Base-by-base conservation (phyloP, 2,888 invertebrate species). In the Philopedon plagiatum region DNA sequence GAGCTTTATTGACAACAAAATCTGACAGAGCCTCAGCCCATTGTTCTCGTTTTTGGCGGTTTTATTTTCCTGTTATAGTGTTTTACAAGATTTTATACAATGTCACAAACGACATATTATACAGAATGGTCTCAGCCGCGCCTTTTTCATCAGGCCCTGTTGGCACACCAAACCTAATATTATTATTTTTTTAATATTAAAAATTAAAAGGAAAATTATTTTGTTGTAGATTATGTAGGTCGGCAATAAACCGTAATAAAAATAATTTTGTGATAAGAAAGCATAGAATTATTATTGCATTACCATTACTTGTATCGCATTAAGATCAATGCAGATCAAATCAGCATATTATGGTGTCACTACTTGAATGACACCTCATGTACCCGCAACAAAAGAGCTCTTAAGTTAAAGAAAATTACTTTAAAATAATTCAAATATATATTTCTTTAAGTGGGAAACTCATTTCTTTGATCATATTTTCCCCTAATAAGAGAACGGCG, bases 21-120 rank as follows among this genome's bases (percentile, higher is more conserved):
- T 73, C 73, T 69, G 73, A 73, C 73, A 65, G 65, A 61, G 21
- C 64, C 39, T 63, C 41, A 63, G 68, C 56, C 73, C 73, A 73
- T 73, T 73, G 73, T 73, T 73, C 68, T 61, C 73, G 34, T 66
- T 69, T 72, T 63, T 62, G 67, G 62, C 61, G 64, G 63, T 72
- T 68, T 68, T 65, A 71, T 73, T 73, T 66, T 73, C 71, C 37
- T 65, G 64, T 18, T 58, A 58, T 37, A 64, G 57, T 70, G 65
- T 71, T 71, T 71, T 71, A 71, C 71, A 71, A 71, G 64, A 65
- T 51, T 54, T 54, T 34, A 60, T 70, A 71, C 71, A 71, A 71
- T 71, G 71, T 71, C 60, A 23, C 58, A 26, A 58, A 66, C 26
- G 15, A 51, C 29, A 26, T n/a, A 15, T 21, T 54, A 54, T 54